Evolutionary conservation across 2,888 invertebrate species (phyloP).

Genomic region (Dryococelus australis): DNA sequence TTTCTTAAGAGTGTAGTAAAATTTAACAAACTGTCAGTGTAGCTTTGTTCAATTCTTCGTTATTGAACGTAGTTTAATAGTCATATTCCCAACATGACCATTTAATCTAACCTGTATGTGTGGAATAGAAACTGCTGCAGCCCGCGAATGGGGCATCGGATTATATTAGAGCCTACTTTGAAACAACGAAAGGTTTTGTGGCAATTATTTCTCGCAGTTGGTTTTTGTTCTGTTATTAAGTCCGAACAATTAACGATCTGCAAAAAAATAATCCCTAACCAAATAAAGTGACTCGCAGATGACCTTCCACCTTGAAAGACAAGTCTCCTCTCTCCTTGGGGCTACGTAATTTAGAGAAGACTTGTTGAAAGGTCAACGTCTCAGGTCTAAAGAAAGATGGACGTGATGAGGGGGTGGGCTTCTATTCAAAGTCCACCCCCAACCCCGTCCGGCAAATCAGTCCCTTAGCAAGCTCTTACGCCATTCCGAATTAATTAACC

Average conservation of each 20-base stretch:
- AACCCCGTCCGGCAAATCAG: background rate
- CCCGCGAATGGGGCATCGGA: too few species aligned
- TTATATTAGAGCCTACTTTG: too few species aligned
- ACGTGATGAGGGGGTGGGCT: background rate
- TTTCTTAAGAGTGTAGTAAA: too few species aligned
- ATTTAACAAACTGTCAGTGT: too few species aligned
- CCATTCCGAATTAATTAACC: background rate
- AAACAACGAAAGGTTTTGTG: too few species aligned
- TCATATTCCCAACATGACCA: too few species aligned
- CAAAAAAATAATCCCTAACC: background rate
- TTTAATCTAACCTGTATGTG: too few species aligned
- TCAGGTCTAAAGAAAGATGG: background rate
- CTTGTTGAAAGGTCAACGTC: background rate
- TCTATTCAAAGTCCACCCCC: background rate
- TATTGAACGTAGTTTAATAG: too few species aligned
- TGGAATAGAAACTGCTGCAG: too few species aligned
- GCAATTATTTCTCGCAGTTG: background rate
- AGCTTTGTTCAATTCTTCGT: too few species aligned
- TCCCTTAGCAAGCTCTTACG: background rate
- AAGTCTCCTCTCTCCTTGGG: background rate
- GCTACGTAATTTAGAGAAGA: too few species aligned
- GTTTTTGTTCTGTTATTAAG: background rate
- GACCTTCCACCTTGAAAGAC: background rate
- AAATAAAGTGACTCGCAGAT: background rate
- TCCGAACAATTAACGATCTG: background rate